Base-by-base conservation (phyloP, 2,113 vertebrate genomes). In the Neolamprologus kungweensis region DNA sequence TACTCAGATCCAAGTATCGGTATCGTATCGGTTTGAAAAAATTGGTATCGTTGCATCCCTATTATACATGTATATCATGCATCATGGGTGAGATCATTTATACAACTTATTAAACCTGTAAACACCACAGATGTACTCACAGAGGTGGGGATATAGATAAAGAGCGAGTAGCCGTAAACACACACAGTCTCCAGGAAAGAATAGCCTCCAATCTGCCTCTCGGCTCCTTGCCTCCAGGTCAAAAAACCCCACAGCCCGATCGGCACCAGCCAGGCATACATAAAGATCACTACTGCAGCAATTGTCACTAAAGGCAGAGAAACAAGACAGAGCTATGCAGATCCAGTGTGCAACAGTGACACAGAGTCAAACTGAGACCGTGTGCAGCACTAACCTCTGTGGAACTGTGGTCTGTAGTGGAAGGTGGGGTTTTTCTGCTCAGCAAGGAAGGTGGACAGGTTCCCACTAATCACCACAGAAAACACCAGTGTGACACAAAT, bases 131-230 rank as follows among this genome's bases (percentile, higher is more conserved):
- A 10, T 37, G 21, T 14, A 95, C 97, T 98, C 90, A 98, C 98
- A 81, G 97, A 97, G 3, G 97, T 97, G 42, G 97, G 98, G 21
- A 98, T 97, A 75, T 97, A 98, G 87, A 97, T 92, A 58, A 97
- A 97, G 23, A 98, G 97, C 5, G 97, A 98, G 92, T 98, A 98
- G 55, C 97, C 97, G 0, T 98, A 98, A 88, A 97, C 90, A 1
- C 97, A 97, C 90, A 97, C 97, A 0, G 97, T 98, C 96, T 98
- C 97, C 93, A 98, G 91, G 89, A 98, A 97, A 40, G 97, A 97
- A 60, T 97, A 98, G 2, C 95, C 92, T n/a, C 93, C 95, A 3
- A 94, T 28, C 42, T 92, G 96, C 42, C 95, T 90, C 55, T 93
- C 96, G 2, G 86, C 3, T 0, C 95, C 93, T 83, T 96, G 95